A percentile compares a stretch with the other conserved stretches of the same genome.
Conservation (phyloP, 2,113 vertebrate species). For the Zosterops hypoxanthus region DNA sequence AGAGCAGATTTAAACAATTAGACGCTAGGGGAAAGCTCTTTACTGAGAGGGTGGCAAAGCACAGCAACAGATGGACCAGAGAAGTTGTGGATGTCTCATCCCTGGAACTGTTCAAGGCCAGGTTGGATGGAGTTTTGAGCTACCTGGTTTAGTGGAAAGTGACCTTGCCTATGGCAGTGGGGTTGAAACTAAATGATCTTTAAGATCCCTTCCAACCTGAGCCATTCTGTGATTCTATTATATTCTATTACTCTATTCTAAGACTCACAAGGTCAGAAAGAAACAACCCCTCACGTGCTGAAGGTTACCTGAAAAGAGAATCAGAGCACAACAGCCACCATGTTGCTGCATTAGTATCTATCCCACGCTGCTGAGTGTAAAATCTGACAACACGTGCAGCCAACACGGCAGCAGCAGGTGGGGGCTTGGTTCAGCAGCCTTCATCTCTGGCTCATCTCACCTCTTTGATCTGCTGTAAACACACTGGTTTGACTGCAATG, state of each 20-base stretch:
- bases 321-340: neutral
- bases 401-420: accelerated
- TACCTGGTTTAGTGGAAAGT: neutral
- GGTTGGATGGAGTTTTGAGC: neutral
- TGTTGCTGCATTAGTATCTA: neutral
- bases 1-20: neutral
- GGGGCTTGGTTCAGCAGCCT: neutral
- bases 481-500: neutral
- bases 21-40: neutral
- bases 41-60: neutral
- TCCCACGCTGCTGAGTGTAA: neutral
- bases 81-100: neutral
- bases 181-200: neutral
- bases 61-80: neutral
- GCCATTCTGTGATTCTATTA: neutral
- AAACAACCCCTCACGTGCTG: neutral
- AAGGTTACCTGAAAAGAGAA: neutral
- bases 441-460: neutral
- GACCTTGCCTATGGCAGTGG: accelerated
- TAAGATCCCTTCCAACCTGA: neutral
- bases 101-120: neutral
- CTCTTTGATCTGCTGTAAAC: neutral
- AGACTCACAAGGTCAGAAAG: neutral
- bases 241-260: neutral
- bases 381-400: accelerated